Base-by-base conservation (phyloP, 2,797 vertebrate genomes). In the Urocyon cinereoargenteus region DNA sequence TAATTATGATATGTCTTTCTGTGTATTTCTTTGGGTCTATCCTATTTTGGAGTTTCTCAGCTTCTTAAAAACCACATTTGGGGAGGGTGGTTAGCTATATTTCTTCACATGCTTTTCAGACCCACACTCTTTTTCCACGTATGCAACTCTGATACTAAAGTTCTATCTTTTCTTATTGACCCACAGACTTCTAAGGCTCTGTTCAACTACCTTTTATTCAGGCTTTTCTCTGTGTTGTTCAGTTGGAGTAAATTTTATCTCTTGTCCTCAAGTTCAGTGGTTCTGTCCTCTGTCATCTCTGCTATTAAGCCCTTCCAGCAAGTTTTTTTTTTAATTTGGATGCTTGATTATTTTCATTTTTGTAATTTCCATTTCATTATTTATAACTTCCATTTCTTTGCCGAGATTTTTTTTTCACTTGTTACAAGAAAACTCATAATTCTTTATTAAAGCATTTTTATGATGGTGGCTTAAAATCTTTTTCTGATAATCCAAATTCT, bases 1-100 rank as follows among this genome's bases (percentile, higher is more conserved):
- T 57, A 89, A 77, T 89, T 82, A 72, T 73, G 59, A 49, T 84
- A 66, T 70, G 70, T 53, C 24, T 14, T 77, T 70, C 26, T 79
- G 40, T 86, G 62, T 40, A 53, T 95, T 91, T 91, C 36, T 91
- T 78, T 61, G n/a, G 10, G 34, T 86, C 94, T 91, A 6, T 79
- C n/a, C 57, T 53, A 61, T 91, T 53, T 53, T 61, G 45, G 82
- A 91, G 31, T 90, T 78, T 66, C 12, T 51, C 15, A 31, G 14
- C 82, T 86, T 77, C 62, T 91, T 53, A 70, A 72, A 72, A 19
- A 62, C 15, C 72, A 72, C 59, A 79, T 91, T 78, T 78, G 36
- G n/a, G 53, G 4, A 77, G 5, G 24, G 7, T 31, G 36, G 36
- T 84, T 59, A 68, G 36, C 18, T 75, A 2, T 85, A 36, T 94